These are phyloP conservation scores for Alexandromys fortis DNA, from an alignment of 2,113 vertebrate species.

Conservation along the genomic window DNA sequence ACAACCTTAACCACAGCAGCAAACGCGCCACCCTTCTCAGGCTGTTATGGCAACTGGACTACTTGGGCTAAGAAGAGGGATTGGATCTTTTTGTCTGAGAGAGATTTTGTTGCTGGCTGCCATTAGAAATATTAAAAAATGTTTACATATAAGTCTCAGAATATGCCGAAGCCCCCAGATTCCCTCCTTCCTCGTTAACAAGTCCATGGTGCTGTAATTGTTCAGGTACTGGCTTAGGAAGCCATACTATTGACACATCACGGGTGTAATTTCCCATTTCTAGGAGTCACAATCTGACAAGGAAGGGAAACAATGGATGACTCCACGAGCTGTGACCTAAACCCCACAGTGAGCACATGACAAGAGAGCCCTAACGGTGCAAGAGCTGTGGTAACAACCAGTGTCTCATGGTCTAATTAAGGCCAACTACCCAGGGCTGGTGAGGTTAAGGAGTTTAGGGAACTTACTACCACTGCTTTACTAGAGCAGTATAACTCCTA, in stretches of 20 bases:
- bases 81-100: conserved; percentile 48
- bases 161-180: not conserved
- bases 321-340: not conserved
- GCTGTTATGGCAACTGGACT: conserved; percentile 89
- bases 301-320: not conserved
- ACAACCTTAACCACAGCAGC: conserved; percentile 82
- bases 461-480: not conserved
- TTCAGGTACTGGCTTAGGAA: not conserved
- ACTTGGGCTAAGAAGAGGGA: conserved; percentile 77
- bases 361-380: not conserved
- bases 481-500: not conserved
- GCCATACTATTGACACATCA: not conserved
- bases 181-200: not conserved
- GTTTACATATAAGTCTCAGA: conserved; percentile 12
- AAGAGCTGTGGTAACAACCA: not conserved
- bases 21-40: conserved; percentile 81
- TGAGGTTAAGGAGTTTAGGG: not conserved
- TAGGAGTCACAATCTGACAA: not conserved
- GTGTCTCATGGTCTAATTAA: not conserved
- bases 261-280: not conserved
- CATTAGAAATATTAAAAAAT: conserved; percentile 65
- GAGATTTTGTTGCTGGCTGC: conserved; percentile 45
- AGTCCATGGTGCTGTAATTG: not conserved
- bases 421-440: not conserved
- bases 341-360: not conserved